These are phyloP conservation scores for Neodiprion lecontei DNA, from an alignment of 1,140 invertebrate species.

Conservation along the genomic window DNA sequence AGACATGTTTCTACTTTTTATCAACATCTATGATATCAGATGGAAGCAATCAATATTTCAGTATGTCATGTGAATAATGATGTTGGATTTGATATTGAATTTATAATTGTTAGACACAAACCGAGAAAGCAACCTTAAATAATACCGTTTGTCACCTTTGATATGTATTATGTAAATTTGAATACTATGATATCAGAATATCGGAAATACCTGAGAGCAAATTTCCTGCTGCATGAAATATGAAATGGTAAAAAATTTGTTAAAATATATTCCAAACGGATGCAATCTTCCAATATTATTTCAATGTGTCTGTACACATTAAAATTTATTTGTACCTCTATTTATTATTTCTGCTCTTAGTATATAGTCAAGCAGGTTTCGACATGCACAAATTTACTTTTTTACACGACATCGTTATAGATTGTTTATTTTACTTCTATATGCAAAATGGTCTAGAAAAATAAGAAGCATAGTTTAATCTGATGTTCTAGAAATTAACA, in stretches of 20 bases:
- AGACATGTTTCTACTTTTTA: too few relatives aligned
- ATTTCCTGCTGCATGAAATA: constrained; percentile 3
- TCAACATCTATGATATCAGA: too few relatives aligned
- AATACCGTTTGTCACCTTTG: too few relatives aligned
- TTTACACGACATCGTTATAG: background rate
- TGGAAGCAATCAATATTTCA: too few relatives aligned
- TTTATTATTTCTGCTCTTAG: background rate
- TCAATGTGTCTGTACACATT: too few relatives aligned
- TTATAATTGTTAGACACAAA: too few relatives aligned
- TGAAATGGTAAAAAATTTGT: background rate
- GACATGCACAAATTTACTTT: background rate
- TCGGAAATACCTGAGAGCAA: background rate
- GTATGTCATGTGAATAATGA: too few relatives aligned
- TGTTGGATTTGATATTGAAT: too few relatives aligned
- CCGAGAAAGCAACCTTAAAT: too few relatives aligned
- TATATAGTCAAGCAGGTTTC: background rate
- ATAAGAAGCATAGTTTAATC: background rate
- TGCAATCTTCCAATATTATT: background rate
- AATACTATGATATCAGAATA: background rate
- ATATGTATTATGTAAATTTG: too few relatives aligned
- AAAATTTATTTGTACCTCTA: too few relatives aligned
- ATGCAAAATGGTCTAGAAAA: background rate
- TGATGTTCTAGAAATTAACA: background rate
- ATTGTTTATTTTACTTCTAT: background rate
- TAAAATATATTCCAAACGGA: background rate